Percentiles rank a stretch among this genome's conserved stretches.
These are phyloP conservation scores for Heptranchias perlo DNA, from an alignment of 2,113 vertebrate species.

Conservation along the genomic window DNA sequence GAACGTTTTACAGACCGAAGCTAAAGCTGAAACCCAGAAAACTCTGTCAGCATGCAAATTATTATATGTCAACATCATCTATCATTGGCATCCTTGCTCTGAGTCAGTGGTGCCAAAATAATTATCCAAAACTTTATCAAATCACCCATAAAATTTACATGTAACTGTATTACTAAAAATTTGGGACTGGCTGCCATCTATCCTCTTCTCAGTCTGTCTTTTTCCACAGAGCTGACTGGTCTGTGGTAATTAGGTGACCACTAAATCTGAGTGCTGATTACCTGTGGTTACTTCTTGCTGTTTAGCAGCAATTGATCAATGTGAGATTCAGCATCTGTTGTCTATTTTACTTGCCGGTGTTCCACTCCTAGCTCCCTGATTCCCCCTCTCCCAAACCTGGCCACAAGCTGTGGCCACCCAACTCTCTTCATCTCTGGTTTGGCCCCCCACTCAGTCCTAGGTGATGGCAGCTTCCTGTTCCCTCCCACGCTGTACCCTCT, in stretches of 20 bases:
- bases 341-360: not conserved
- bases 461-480: not conserved
- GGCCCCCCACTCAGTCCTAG: not conserved
- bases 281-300: not conserved
- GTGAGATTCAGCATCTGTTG: not conserved
- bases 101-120: not conserved
- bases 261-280: not conserved
- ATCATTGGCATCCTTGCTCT: not conserved
- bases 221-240: not conserved
- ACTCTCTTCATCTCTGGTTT: not conserved
- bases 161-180: not conserved
- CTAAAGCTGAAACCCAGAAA: not conserved
- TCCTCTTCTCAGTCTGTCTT: not conserved
- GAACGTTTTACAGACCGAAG: not conserved
- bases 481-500: not conserved
- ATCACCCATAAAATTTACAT: not conserved
- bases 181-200: not conserved
- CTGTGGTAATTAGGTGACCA: not conserved
- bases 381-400: not conserved
- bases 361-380: not conserved
- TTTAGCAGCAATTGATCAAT: not conserved
- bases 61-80: not conserved
- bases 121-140: not conserved
- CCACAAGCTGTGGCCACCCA: not conserved
- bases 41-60: not conserved